These are phyloP conservation scores for Ommatoiulus sabulosus DNA, from an alignment of 2,888 invertebrate genomes.

Conservation along the genomic window DNA sequence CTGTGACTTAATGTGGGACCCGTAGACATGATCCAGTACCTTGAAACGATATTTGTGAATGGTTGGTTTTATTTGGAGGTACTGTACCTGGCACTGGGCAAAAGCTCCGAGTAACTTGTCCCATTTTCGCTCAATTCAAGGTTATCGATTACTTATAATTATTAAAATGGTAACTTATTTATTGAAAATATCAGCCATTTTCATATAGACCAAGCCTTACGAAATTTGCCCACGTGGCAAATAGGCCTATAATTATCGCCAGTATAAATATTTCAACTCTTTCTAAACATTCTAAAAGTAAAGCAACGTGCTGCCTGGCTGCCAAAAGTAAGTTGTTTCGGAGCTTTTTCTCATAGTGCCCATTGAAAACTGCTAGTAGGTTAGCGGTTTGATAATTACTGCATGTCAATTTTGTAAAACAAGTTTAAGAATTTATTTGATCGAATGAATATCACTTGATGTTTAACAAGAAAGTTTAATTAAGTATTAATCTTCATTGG, in stretches of 20 bases:
- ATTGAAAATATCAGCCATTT: no score
- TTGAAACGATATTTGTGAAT: neutral
- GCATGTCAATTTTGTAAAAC: conserved; percentile 22
- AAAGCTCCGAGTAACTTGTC: neutral
- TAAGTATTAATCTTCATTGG: conserved; percentile 42
- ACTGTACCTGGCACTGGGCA: neutral
- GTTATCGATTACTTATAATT: neutral
- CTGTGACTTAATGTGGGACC: neutral
- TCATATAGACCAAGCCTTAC: no score
- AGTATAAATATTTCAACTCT: no score
- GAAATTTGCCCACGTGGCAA: no score
- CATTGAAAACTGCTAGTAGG: conserved; percentile 6
- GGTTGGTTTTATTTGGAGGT: neutral
- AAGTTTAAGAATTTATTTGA: conserved; percentile 39
- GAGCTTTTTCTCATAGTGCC: conserved; percentile 17
- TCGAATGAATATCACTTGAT: conserved; percentile 45
- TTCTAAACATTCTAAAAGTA: no score
- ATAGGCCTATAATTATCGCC: no score
- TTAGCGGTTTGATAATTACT: conserved; percentile 6
- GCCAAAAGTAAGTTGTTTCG: neutral
- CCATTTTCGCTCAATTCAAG: neutral
- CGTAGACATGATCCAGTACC: neutral
- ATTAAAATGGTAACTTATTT: neutral
- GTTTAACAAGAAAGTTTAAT: conserved; percentile 41
- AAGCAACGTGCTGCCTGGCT: neutral